Conservation (phyloP, 2,888 invertebrate species). For the Minunthozetes semirufus region DNA sequence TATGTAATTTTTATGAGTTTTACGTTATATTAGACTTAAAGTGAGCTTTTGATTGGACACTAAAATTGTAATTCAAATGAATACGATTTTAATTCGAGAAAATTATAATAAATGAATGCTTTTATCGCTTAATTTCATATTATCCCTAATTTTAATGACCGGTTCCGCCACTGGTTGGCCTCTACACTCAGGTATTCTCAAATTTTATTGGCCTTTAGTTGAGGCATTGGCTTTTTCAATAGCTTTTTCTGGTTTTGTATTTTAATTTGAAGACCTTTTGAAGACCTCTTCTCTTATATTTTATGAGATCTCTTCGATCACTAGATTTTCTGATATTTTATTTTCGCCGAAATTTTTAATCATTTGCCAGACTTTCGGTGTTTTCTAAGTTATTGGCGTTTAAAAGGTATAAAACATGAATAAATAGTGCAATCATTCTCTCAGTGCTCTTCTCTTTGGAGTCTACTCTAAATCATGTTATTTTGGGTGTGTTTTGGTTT, state of each 20-base stretch:
- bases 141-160: neutral
- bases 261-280: neutral
- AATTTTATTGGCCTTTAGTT: neutral
- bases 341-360: neutral
- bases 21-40: neutral
- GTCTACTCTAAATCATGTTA: constrained; percentile 22
- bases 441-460: neutral
- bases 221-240: neutral
- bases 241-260: too few relatives aligned
- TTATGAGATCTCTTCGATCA: constrained; percentile 3
- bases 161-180: constrained; percentile 1
- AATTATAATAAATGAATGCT: neutral
- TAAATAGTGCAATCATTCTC: constrained; percentile 14
- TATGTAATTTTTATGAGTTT: neutral
- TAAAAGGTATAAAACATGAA: constrained; percentile 8
- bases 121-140: neutral
- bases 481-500: constrained; percentile 27
- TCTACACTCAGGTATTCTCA: neutral
- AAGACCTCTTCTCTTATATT: neutral
- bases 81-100: neutral
- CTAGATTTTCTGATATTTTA: neutral
- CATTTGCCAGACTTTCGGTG: neutral
- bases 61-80: neutral
- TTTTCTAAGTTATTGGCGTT: constrained; percentile 10
- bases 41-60: neutral